These are phyloP conservation scores for Sternotherus odoratus DNA, from an alignment of 2,797 vertebrate genomes.

Conservation along the genomic window DNA sequence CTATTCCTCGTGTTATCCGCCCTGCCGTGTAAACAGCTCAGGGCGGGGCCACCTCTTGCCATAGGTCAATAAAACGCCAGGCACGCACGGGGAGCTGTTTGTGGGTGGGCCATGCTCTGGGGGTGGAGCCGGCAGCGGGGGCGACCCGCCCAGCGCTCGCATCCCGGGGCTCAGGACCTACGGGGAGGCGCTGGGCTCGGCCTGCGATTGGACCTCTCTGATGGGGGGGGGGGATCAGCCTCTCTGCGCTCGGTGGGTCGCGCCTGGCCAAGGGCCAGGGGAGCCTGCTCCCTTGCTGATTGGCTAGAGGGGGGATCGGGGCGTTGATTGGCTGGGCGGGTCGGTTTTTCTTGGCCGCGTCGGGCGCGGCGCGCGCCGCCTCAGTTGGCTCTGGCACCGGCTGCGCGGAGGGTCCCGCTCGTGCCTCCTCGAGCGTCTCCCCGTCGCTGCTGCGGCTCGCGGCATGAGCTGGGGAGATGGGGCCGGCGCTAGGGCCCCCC, in stretches of 20 bases:
- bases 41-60: not conserved
- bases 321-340: not conserved
- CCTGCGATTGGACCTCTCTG: not conserved
- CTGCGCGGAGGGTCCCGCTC: not conserved
- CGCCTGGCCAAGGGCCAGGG: not conserved
- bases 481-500: not conserved
- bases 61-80: not conserved
- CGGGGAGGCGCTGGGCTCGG: not conserved
- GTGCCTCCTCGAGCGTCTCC: no score
- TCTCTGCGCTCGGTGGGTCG: not conserved
- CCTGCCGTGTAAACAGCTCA: not conserved
- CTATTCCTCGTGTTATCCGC: not conserved
- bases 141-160: rapidly evolving
- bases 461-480: constrained; percentile 52
- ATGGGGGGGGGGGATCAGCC: not conserved
- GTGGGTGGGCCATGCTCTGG: no score
- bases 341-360: not conserved
- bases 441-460: not conserved
- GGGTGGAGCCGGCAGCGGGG: no score
- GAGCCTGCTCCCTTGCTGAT: not conserved
- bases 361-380: not conserved
- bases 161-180: rapidly evolving
- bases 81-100: rapidly evolving
- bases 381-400: not conserved
- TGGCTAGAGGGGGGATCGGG: not conserved